Conservation (phyloP, 64 coral and sea anemone genomes). For the Stylophora pistillata region DNA sequence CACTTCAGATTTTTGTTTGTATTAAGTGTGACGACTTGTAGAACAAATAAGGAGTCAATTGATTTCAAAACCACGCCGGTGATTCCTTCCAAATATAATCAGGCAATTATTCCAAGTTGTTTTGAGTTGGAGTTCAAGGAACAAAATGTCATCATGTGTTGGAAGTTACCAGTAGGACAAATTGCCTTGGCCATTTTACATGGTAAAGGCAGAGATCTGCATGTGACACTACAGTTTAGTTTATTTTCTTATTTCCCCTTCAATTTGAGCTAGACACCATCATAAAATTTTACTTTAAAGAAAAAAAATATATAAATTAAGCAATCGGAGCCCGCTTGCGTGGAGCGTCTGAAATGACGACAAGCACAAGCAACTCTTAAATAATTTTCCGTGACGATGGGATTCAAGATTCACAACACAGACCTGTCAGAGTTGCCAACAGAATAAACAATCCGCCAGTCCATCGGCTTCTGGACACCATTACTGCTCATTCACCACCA, state of each 20-base stretch:
- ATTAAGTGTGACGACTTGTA: background rate
- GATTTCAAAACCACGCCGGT: background rate
- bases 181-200: too few relatives aligned
- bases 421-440: slow-evolving; percentile 11
- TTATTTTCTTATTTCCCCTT: too few relatives aligned
- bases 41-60: background rate
- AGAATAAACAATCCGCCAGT: slow-evolving; percentile 1
- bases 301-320: background rate
- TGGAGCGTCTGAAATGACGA: background rate
- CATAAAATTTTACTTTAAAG: background rate
- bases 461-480: slow-evolving; percentile 33
- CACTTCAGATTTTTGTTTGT: slow-evolving; percentile 12
- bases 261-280: too few relatives aligned
- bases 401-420: background rate
- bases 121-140: background rate
- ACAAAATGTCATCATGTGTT: background rate
- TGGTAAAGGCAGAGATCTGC: background rate
- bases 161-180: background rate
- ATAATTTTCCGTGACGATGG: background rate
- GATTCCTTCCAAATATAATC: background rate
- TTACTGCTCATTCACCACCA: background rate
- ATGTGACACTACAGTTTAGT: background rate
- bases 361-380: background rate
- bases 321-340: background rate
- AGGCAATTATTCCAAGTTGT: background rate